A percentile compares a stretch with the other conserved stretches of the same genome.
Conservation (phyloP, 2,888 invertebrate genomes). For the Metacarcinus magister region DNA sequence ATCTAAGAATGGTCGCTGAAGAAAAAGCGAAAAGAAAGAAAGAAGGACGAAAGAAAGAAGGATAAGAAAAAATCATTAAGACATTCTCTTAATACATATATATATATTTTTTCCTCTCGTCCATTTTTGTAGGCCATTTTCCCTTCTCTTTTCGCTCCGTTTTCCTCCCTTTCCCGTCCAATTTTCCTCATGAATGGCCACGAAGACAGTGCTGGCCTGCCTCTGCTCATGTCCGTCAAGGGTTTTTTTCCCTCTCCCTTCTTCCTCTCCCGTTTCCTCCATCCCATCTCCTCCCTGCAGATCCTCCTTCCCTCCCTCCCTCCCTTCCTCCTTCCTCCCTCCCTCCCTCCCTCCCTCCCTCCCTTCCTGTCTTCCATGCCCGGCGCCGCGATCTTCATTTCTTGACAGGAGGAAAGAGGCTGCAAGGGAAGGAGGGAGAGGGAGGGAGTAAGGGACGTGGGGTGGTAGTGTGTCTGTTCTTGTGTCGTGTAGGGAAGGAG, state of each 20-base stretch:
- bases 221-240: neutral
- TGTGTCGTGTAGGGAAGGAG: neutral
- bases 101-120: neutral
- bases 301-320: neutral
- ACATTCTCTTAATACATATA: neutral
- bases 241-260: slow-evolving; percentile 27
- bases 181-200: slow-evolving; percentile 64
- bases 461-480: neutral
- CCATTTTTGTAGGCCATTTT: slow-evolving; percentile 11
- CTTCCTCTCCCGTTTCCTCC: slow-evolving; percentile 29
- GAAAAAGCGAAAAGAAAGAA: neutral
- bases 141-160: slow-evolving; percentile 1
- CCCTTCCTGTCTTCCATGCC: neutral
- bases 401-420: neutral
- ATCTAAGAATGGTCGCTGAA: neutral
- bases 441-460: neutral
- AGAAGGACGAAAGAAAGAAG: neutral
- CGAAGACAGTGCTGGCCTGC: slow-evolving; percentile 47
- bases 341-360: neutral
- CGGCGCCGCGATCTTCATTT: neutral
- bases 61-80: neutral
- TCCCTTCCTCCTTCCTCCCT: neutral
- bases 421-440: neutral
- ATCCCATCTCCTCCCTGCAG: neutral
- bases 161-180: slow-evolving; percentile 63